Conservation (phyloP, 2,888 invertebrate genomes). For the Napeogenes inachia region DNA sequence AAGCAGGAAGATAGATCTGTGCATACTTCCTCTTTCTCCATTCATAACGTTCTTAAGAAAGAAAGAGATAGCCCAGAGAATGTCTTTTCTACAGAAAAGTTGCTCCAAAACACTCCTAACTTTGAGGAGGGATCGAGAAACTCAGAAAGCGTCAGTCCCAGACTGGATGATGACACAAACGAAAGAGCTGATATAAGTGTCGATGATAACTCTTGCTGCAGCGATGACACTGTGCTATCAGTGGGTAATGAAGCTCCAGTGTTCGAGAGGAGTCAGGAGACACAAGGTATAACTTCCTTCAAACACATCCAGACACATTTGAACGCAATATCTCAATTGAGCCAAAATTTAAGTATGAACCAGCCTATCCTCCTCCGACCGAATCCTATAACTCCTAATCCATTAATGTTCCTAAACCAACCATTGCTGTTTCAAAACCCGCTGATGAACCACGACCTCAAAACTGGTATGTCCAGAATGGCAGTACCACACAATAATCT, state of each 20-base stretch:
- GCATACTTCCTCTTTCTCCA: conserved; percentile 67
- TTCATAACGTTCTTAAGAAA: conserved; percentile 72
- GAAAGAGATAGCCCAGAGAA: conserved; percentile 70
- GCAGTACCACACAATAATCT: conserved; percentile 53
- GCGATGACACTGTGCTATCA: conserved; percentile 88
- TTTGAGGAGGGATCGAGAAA: conserved; percentile 56
- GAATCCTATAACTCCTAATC: conserved; percentile 72
- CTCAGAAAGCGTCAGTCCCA: conserved; percentile 56
- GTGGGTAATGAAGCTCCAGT: conserved; percentile 86
- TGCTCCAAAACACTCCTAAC: conserved; percentile 66
- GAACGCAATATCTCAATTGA: conserved; percentile 82
- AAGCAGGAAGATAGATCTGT: conserved; percentile 54
- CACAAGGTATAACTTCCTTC: conserved; percentile 73
- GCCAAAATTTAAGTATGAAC: conserved; percentile 65
- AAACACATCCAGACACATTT: conserved; percentile 83
- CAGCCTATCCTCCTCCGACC: conserved; percentile 67
- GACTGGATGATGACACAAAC: conserved; percentile 56
- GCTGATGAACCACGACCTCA: conserved; percentile 59
- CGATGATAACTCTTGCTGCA: conserved; percentile 81
- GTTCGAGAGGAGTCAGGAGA: conserved; percentile 52
- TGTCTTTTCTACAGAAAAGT: conserved; percentile 70
- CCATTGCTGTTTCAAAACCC: conserved; percentile 66
- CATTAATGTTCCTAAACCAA: conserved; percentile 71
- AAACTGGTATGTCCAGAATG: conserved; percentile 53
- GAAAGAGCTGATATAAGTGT: conserved; percentile 67